Base-by-base conservation (phyloP, 2,797 vertebrate species). In the Pseudochirops corinnae region DNA sequence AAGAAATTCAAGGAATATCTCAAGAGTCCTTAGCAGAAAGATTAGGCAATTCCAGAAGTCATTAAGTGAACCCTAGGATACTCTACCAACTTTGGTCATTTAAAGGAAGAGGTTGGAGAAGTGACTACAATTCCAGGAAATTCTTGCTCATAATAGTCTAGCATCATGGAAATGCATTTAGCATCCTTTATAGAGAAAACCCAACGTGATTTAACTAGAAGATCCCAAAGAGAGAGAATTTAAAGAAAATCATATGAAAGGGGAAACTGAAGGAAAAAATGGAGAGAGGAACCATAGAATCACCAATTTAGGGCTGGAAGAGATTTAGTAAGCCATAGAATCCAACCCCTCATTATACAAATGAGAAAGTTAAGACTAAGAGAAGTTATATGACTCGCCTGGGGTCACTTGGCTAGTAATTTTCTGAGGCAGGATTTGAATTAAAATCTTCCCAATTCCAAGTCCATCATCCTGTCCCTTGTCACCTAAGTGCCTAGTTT, bases 151-250 rank as follows among this genome's bases (percentile, higher is more conserved):
- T 87, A 46, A 50, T 56, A 50, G 82, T 16, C 50, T 6, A 21
- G 28, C 90, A 56, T 62, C 56, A 62, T 55, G 56, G 56, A 93
- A 93, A 93, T 91, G 56, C 62, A 96, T 16, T 91, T 16, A 90
- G 46, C 90, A 95, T 92, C 13, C 29, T 97, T 96, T 91, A 28
- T 28, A 90, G n/a, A 94, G 91, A 26, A 24, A 92, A 31, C n/a
- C 93, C 33, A 46, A 52, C 91, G 53, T 28, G 90, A 0, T 55
- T 96, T 39, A 93, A 91, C 90, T 39, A 16, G 95, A 96, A 97
- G 52, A 96, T 58, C 2, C 6, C 91, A 96, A 4, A 33, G 58
- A 92, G 93, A 46, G 39, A 55, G 24, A 58, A 92, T 12, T 39
- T 26, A 93, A 92, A 91, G 28, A 91, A 4, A 31, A 94, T 26